A percentile compares a stretch with the other conserved stretches of the same genome.
Evolutionary conservation across 2,797 vertebrate species (phyloP).

Genomic region (Pantherophis vulpinus): DNA sequence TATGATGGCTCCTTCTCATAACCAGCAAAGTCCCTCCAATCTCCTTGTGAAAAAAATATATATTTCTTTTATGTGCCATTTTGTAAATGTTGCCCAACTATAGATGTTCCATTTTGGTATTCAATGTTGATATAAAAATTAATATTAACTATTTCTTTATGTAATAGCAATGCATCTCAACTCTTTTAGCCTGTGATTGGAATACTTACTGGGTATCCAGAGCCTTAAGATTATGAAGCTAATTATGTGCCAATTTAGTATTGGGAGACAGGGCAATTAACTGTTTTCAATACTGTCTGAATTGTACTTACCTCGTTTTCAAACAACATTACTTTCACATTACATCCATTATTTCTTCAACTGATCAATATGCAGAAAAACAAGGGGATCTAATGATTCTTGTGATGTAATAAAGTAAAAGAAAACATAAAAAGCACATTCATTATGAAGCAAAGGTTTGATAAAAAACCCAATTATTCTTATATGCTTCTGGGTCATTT

Average conservation of each 20-base stretch:
- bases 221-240: constrained; percentile 2
- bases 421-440: neutral
- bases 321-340: constrained; percentile 14
- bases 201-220: constrained; percentile 4
- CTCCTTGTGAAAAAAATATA: neutral
- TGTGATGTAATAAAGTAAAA: constrained; percentile 8
- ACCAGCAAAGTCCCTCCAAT: neutral
- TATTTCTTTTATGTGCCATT: neutral
- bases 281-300: constrained; percentile 15
- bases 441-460: constrained; percentile 28
- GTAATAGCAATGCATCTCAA: neutral
- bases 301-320: constrained; percentile 16
- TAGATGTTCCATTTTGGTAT: neutral
- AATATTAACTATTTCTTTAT: constrained; percentile 8
- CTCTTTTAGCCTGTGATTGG: constrained; percentile 1
- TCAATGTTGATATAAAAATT: neutral
- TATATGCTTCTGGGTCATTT: constrained; percentile 22
- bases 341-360: constrained; percentile 14
- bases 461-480: neutral
- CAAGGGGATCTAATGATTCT: constrained; percentile 4
- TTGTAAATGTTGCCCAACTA: neutral
- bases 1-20: neutral
- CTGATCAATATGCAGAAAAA: constrained; percentile 27
- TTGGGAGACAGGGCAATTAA: neutral
- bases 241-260: constrained; percentile 14